Evolutionary conservation across 2,888 invertebrate species (phyloP).

Genomic region (Mylabris sibirica): DNA sequence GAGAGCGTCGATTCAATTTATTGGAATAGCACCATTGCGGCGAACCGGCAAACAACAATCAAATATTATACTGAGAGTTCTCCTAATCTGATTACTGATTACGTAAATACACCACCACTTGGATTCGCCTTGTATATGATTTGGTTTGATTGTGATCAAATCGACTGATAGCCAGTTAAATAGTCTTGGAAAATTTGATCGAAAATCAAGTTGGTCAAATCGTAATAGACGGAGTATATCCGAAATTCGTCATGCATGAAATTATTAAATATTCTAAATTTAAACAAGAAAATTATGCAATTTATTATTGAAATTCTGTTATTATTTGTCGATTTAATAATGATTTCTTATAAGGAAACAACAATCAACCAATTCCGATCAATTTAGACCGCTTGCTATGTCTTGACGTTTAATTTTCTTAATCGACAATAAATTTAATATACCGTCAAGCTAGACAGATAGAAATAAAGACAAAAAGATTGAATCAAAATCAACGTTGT

Average conservation of each 20-base stretch:
- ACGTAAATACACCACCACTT: constrained; percentile 17
- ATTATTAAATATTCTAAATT: neutral
- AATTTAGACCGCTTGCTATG: constrained; percentile 9
- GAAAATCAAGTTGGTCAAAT: constrained; percentile 16
- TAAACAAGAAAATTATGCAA: neutral
- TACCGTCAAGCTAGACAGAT: constrained; percentile 12
- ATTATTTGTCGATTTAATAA: too few relatives aligned
- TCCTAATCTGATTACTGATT: constrained; percentile 40
- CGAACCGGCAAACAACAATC: constrained; percentile 57
- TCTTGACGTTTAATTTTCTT: constrained; percentile 32
- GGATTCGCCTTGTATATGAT: constrained; percentile 40
- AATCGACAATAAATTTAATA: constrained; percentile 28
- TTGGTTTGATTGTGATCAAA: neutral
- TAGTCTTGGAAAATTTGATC: constrained; percentile 42
- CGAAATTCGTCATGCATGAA: constrained; percentile 1
- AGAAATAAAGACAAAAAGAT: neutral
- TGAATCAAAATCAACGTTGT: constrained; percentile 26
- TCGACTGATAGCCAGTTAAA: constrained; percentile 31
- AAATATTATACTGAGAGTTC: constrained; percentile 54
- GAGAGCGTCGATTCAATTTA: constrained; percentile 64
- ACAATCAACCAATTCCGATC: constrained; percentile 14
- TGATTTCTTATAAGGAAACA: constrained; percentile 7
- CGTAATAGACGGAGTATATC: neutral
- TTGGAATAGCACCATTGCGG: constrained; percentile 62
- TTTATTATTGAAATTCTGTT: neutral